A percentile compares a stretch with the other conserved stretches of the same genome.
These are phyloP conservation scores for Leptinotarsa peninsularis DNA, from an alignment of 2,888 invertebrate genomes.

Conservation along the genomic window DNA sequence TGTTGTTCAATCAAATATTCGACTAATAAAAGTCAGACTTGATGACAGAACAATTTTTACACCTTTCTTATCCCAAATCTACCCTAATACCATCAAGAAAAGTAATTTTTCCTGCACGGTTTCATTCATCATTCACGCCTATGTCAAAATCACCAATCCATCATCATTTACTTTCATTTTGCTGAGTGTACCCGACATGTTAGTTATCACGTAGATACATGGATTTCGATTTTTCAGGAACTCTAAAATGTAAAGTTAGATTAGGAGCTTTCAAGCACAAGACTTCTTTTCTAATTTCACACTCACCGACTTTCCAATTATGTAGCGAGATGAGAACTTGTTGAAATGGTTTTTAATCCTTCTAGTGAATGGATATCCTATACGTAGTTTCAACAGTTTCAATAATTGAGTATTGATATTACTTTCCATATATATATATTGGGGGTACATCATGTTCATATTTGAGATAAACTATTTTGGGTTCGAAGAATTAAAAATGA, in stretches of 20 bases:
- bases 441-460: no score
- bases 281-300: not conserved
- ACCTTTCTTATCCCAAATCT: slow-evolving; percentile 6
- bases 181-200: slow-evolving; percentile 4
- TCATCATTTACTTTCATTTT: slow-evolving; percentile 17
- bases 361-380: no score
- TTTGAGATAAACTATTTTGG: no score
- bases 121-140: slow-evolving; percentile 8
- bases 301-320: not conserved
- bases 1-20: not conserved
- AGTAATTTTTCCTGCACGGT: slow-evolving; percentile 4
- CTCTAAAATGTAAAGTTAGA: not conserved
- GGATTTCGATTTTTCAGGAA: not conserved
- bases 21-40: not conserved
- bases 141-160: slow-evolving; percentile 13
- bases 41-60: slow-evolving; percentile 6
- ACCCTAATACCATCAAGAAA: not conserved
- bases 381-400: no score
- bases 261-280: not conserved
- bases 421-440: no score
- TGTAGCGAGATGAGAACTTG: not conserved
- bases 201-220: not conserved
- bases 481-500: no score
- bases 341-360: not conserved
- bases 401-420: no score